Evolutionary conservation across 2,888 invertebrate genomes (phyloP).

Genomic region (Xestobium rufovillosum): DNA sequence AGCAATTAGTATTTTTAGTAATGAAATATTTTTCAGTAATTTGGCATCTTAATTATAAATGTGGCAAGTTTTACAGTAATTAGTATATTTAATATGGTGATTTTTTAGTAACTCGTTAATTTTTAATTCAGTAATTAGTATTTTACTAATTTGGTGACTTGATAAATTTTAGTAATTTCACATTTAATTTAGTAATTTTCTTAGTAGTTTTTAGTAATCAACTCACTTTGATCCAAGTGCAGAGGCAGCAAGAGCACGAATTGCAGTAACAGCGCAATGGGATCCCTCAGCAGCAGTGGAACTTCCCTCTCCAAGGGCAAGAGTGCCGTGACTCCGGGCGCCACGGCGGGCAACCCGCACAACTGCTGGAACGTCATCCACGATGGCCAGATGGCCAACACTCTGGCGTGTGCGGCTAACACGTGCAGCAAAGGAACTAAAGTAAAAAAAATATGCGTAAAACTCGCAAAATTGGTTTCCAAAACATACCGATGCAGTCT

Average conservation of each 20-base stretch:
- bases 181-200: neutral
- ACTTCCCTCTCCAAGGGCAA: conserved; percentile 53
- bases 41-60: too few relatives aligned
- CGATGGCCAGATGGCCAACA: conserved; percentile 54
- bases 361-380: conserved; percentile 48
- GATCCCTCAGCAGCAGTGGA: conserved; percentile 81
- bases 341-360: conserved; percentile 41
- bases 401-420: conserved; percentile 67
- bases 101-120: neutral
- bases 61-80: too few relatives aligned
- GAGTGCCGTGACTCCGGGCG: conserved; percentile 35
- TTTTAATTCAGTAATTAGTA: neutral
- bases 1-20: too few relatives aligned
- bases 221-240: conserved; percentile 77
- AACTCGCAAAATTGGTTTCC: conserved; percentile 1
- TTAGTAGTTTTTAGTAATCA: conserved; percentile 3
- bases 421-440: conserved; percentile 81
- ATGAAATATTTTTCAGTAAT: too few relatives aligned
- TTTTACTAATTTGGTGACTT: too few relatives aligned
- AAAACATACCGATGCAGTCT: conserved; percentile 63
- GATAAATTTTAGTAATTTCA: too few relatives aligned
- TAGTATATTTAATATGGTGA: too few relatives aligned
- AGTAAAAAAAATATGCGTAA: conserved; percentile 43
- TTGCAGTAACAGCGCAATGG: conserved; percentile 77
- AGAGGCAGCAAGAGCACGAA: conserved; percentile 78